Conservation (phyloP, 1,140 invertebrate genomes). For the Archivesica marissinica region DNA sequence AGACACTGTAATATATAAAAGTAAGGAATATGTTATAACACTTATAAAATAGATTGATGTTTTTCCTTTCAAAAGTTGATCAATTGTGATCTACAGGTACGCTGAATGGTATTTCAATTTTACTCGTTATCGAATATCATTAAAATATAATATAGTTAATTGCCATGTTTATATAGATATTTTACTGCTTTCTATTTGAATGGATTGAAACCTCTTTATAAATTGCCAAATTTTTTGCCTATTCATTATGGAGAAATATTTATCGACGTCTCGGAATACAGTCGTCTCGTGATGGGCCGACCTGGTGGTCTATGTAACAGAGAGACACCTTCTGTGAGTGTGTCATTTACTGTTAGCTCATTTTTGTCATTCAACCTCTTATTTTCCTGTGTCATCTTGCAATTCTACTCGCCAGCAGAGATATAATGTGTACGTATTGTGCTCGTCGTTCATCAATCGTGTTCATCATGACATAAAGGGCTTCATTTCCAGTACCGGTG, state of each 20-base stretch:
- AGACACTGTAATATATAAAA: too few relatives aligned
- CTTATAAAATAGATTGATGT: conserved; percentile 2
- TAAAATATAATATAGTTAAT: conserved; percentile 19
- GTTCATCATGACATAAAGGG: too few relatives aligned
- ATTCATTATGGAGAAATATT: background rate
- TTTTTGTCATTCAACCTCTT: background rate
- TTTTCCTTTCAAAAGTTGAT: background rate
- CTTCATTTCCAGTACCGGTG: too few relatives aligned
- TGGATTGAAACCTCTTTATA: conserved; percentile 4
- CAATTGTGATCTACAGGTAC: background rate
- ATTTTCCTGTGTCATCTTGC: background rate
- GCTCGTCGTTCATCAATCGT: too few relatives aligned
- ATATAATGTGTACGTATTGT: too few relatives aligned
- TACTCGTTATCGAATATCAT: background rate
- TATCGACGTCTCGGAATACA: background rate
- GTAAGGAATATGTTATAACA: too few relatives aligned
- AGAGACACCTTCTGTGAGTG: background rate
- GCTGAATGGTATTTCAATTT: conserved; percentile 1
- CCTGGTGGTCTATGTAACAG: background rate
- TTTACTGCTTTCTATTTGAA: conserved; percentile 6
- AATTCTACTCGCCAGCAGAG: background rate
- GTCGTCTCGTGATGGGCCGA: background rate
- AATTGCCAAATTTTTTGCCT: conserved; percentile 2
- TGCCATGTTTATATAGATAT: background rate
- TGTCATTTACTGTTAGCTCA: background rate